Evolutionary conservation across 2,888 invertebrate species (phyloP), one percentile per base, ranked within the genome.

Genomic region (Galerucella nymphaeae): DNA sequence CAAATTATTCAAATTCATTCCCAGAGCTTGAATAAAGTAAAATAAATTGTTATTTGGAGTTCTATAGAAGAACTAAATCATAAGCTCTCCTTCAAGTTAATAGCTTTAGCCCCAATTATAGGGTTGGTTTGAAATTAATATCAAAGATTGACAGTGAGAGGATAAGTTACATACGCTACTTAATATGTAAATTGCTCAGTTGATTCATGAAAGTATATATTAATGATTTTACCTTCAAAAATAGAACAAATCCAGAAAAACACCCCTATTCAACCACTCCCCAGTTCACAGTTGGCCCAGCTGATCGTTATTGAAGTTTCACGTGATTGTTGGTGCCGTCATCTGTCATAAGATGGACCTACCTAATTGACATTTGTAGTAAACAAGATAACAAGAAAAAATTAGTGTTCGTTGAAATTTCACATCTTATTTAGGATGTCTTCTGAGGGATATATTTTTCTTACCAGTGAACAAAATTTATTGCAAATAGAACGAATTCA

Each of bases 241-340:
- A 76, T 69, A 67, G 69, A 66, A 73, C 63, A 74, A 76, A 77
- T 76, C 69, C 80, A 75, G 73, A 78, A 82, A 82, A 84, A 83
- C 82, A 85, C 84, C 84, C 84, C 81, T 78, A 38, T 74, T 71
- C 83, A 84, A 86, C 85, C 85, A 85, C 85, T 86, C 85, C 86
- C 85, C 85, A 83, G 80, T 78, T 82, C 84, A 85, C 85, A 69
- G 69, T 69, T 62, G 62, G 68, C 55, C 69, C 69, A 86, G 86
- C 86, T 86, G 86, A 86, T 86, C 86, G 83, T 85, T 84, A 85
- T 75, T 82, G 78, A 76, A 79, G 80, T 83, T 85, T 85, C 86
- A 86, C 86, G 86, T 86, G 86, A 86, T 83, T 82, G 79, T 76
- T 73, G 71, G 73, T 81, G 78, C 77, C 82, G 83, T 80, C 80